Evolutionary conservation across 2,113 vertebrate genomes (phyloP).

Genomic region (Sigmodon hispidus): DNA sequence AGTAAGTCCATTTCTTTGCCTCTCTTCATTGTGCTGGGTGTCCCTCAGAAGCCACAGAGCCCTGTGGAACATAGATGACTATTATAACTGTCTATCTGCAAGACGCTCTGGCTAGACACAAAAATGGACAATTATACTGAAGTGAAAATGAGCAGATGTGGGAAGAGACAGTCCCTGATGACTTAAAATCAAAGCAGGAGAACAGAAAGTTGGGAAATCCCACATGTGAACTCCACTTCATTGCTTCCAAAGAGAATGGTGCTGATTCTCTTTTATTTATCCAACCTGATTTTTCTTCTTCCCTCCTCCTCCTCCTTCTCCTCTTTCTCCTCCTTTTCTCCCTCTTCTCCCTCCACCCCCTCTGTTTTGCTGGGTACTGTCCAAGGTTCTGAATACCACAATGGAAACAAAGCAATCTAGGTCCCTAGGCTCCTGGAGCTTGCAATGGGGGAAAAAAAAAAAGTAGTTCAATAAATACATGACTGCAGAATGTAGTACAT

Average conservation of each 20-base stretch:
- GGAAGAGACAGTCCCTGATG: neutral
- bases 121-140: neutral
- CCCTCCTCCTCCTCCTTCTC: too few relatives aligned
- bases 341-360: too few relatives aligned
- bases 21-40: neutral
- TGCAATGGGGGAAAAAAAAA: neutral
- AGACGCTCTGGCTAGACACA: neutral
- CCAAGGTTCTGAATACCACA: neutral
- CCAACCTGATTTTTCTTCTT: neutral
- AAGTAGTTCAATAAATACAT: neutral
- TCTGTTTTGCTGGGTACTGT: neutral
- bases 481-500: neutral
- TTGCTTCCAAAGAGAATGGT: neutral
- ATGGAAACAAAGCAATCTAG: neutral
- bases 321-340: too few relatives aligned
- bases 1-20: constrained; percentile 2
- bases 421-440: neutral
- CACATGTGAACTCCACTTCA: neutral
- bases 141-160: neutral
- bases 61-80: neutral
- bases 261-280: neutral
- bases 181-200: neutral
- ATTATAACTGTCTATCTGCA: neutral
- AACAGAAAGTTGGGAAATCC: neutral
- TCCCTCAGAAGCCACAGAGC: neutral